Conservation (phyloP, 2,113 vertebrate species). For the Perca fluviatilis region DNA sequence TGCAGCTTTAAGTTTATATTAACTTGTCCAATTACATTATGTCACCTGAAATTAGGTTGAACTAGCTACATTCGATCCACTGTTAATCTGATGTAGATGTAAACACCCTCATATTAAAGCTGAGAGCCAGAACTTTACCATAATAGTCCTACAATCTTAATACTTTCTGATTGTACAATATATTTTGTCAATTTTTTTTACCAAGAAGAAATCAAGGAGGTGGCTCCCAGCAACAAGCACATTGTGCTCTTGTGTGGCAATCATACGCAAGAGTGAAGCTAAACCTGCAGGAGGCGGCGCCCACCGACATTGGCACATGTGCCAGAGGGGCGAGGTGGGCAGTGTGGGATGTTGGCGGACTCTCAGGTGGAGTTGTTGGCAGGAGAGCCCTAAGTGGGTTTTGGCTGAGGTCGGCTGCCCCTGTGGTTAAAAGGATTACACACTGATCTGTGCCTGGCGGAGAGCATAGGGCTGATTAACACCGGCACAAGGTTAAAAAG, state of each 20-base stretch:
- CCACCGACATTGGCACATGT: slow-evolving; percentile 44
- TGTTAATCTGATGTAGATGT: no score
- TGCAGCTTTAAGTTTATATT: no score
- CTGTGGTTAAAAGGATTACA: slow-evolving; percentile 70
- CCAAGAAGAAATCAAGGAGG: not conserved
- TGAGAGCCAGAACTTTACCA: no score
- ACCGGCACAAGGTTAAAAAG: slow-evolving; percentile 60
- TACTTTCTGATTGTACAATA: not conserved
- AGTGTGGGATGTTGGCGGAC: slow-evolving; percentile 17
- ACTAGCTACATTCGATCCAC: not conserved
- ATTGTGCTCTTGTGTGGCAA: slow-evolving; percentile 18
- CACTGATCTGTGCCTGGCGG: slow-evolving; percentile 54
- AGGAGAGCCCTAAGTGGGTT: slow-evolving; percentile 44
- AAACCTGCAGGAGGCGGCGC: slow-evolving; percentile 32
- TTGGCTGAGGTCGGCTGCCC: slow-evolving; percentile 41
- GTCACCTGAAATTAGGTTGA: not conserved
- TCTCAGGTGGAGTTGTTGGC: slow-evolving; percentile 47
- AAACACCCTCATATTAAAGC: no score
- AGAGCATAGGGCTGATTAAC: slow-evolving; percentile 58
- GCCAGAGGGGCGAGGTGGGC: not conserved
- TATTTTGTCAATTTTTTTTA: not conserved
- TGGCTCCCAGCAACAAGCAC: not conserved
- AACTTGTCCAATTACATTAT: no score
- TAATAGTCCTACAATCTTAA: not conserved
- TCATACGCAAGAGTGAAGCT: slow-evolving; percentile 26